Evolutionary conservation across 2,888 invertebrate species (phyloP), one percentile per base, ranked within the genome.

Genomic region (Eupsilia transversa): DNA sequence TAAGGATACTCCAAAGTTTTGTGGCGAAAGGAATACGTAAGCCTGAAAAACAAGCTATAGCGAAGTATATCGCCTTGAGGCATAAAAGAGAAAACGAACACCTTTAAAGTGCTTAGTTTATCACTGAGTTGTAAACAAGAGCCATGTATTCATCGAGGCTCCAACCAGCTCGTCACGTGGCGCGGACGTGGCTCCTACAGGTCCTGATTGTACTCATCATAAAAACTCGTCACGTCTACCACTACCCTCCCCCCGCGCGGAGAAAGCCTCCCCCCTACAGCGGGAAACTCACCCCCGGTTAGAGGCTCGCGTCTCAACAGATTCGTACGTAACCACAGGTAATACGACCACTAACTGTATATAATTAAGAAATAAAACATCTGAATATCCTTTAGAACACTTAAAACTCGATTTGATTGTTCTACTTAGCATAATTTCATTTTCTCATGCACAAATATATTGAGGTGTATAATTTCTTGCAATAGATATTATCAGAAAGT

Each of bases 171-270:
- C 65, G 80, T 88, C 90, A 90, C 88, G 90, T 89, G 89, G 89
- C 71, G 77, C 78, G 88, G 83, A 91, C 92, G 91, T 89, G 91
- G 87, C 86, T 88, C 90, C 91, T 86, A 89, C 89, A 89, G 89
- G 89, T 89, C 89, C 90, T 94, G 94, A 93, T 94, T 94, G 92
- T 94, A 89, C 92, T 93, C 91, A 94, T 95, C 91, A 91, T 92
- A 91, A 90, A 95, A 92, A 88, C 94, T 87, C 81, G 90, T 94
- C 96, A 95, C 94, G 95, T 94, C 80, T 85, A 77, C 77, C 59
- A 85, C 86, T 72, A 86, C 86, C 86, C 72, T 76, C 83, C 83
- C 86, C 87, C 83, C 77, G 71, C 80, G 12, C 79, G 79, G 87
- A 85, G 86, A 90, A 88, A 91, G 88, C 85, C 79, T 86, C 88